Percentiles rank a stretch among this genome's conserved stretches.
phyloP scores from a whole-genome alignment of 2,888 invertebrate genomes.

The Drosophila setosimentum region DNA sequence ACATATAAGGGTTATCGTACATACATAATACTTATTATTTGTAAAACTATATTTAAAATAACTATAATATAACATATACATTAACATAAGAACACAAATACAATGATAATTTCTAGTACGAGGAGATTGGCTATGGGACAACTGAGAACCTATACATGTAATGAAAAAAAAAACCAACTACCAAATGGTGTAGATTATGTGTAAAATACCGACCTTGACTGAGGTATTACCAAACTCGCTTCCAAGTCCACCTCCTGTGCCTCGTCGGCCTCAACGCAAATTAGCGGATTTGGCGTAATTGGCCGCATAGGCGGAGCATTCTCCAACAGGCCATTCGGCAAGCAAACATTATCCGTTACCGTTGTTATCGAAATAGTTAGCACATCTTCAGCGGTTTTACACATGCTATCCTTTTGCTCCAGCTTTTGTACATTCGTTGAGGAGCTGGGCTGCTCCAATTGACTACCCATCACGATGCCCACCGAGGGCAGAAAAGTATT shows the following conservation, averaged over 20 bases:
- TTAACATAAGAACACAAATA: constrained; percentile 40
- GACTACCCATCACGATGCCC: constrained; percentile 88
- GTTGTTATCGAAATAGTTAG: constrained; percentile 84
- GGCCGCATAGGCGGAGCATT: constrained; percentile 82
- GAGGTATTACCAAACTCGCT: constrained; percentile 82
- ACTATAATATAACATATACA: constrained; percentile 16
- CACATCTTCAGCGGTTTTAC: constrained; percentile 84
- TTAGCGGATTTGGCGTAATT: constrained; percentile 87
- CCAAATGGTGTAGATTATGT: constrained; percentile 43
- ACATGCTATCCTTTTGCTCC: constrained; percentile 85
- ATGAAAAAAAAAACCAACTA: constrained; percentile 33
- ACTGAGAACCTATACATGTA: constrained; percentile 38
- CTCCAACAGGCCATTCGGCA: constrained; percentile 84
- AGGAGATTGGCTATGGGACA: constrained; percentile 53
- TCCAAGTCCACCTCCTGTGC: constrained; percentile 70
- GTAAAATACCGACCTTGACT: constrained; percentile 84
- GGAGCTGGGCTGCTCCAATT: constrained; percentile 65
- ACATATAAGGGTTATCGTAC: constrained; percentile 22
- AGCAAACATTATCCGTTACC: constrained; percentile 84
- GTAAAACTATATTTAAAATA: constrained; percentile 10
- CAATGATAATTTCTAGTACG: constrained; percentile 33
- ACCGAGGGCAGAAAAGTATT: constrained; percentile 88
- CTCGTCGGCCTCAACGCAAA: constrained; percentile 79
- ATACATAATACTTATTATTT: constrained; percentile 43
- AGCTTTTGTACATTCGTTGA: constrained; percentile 78